phyloP scores from a whole-genome alignment of 1,140 invertebrate species.

The Metaphire vulgaris region DNA sequence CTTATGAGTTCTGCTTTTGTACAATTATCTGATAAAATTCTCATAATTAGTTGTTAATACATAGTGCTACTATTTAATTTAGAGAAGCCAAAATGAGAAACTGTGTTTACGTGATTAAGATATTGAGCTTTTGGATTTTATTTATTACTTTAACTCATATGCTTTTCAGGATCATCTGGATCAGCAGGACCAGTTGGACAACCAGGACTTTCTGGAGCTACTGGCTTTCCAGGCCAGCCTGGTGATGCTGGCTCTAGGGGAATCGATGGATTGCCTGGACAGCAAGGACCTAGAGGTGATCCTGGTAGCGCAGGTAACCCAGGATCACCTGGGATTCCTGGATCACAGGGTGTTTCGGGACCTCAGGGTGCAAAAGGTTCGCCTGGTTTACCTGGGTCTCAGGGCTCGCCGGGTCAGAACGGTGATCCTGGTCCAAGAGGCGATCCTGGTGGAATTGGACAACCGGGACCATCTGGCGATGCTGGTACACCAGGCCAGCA shows the following conservation, averaged over 20 bases:
- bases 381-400: not conserved
- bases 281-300: conserved; percentile 2
- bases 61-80: no score
- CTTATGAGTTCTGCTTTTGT: no score
- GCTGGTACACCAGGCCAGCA: conserved; percentile 7
- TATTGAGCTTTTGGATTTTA: no score
- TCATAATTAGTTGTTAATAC: no score
- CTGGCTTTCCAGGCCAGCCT: not conserved
- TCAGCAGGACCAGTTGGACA: conserved; percentile 5
- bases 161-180: conserved; percentile 2
- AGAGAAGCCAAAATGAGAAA: no score
- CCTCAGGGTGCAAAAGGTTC: conserved; percentile 9
- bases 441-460: not conserved
- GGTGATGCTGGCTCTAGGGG: conserved; percentile 1
- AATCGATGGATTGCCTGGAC: not conserved
- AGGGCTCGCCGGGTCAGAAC: conserved; percentile 9
- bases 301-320: not conserved
- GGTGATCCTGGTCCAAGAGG: conserved; percentile 14
- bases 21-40: no score
- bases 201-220: not conserved
- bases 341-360: conserved; percentile 4
- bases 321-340: conserved; percentile 8
- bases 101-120: no score
- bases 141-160: not conserved
- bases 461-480: not conserved